These are phyloP conservation scores for Gadopsis marmoratus DNA, from an alignment of 2,797 vertebrate species.

Conservation along the genomic window DNA sequence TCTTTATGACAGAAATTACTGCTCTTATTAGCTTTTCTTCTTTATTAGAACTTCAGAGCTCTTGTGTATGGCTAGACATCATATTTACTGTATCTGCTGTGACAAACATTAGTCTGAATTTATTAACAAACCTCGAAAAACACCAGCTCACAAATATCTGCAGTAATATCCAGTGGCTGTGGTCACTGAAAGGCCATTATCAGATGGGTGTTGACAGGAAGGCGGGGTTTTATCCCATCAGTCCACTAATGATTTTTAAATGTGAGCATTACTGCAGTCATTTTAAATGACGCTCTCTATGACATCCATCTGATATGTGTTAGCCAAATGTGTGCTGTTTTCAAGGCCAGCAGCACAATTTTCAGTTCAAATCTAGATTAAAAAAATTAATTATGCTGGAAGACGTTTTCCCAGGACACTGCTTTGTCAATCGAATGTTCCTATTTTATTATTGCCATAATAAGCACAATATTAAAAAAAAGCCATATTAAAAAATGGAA, in stretches of 20 bases:
- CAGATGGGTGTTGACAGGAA: slow-evolving; percentile 2
- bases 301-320: slow-evolving; percentile 7
- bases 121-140: slow-evolving; percentile 10
- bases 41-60: background rate
- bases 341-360: background rate
- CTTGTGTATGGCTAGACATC: background rate
- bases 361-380: background rate
- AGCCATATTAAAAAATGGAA: background rate
- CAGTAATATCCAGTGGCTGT: slow-evolving; percentile 9
- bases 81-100: background rate
- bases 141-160: slow-evolving; percentile 3
- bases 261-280: background rate
- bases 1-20: background rate
- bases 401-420: background rate
- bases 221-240: slow-evolving; percentile 13
- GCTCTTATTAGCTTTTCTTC: background rate
- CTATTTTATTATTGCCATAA: background rate
- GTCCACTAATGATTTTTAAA: slow-evolving; percentile 24
- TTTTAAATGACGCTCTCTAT: background rate
- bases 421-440: background rate
- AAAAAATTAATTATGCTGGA: background rate
- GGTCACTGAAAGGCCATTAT: slow-evolving; percentile 49
- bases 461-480: no score
- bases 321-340: background rate
- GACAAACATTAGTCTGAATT: background rate